A percentile compares a stretch with the other conserved stretches of the same genome.
These are phyloP conservation scores for Meleagris gallopavo DNA, from an alignment of 2,113 vertebrate species.

Conservation along the genomic window DNA sequence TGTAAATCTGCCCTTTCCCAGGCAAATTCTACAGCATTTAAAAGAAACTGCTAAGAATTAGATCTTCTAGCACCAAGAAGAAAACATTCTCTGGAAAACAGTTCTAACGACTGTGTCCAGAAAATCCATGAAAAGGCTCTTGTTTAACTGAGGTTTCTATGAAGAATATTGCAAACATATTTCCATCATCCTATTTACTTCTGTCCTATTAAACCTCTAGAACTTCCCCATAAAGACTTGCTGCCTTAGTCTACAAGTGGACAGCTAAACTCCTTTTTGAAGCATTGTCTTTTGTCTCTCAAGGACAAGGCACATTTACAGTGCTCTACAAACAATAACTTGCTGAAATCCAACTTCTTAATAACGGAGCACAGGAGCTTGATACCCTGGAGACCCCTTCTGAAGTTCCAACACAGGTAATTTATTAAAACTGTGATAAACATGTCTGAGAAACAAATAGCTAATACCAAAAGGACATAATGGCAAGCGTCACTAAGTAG, in stretches of 20 bases:
- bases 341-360: conserved; percentile 26
- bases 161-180: neutral
- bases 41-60: neutral
- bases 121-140: neutral
- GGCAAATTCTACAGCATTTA: neutral
- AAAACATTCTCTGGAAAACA: neutral
- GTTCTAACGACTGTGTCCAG: neutral
- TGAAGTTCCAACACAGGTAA: conserved; percentile 37
- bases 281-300: neutral
- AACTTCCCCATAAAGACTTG: neutral
- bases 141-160: neutral
- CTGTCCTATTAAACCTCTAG: neutral
- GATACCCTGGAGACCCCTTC: conserved; percentile 15
- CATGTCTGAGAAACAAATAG: conserved; percentile 54
- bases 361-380: conserved; percentile 21
- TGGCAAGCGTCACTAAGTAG: conserved; percentile 22
- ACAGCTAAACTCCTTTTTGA: conserved; percentile 25
- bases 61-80: neutral
- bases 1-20: neutral
- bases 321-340: conserved; percentile 29
- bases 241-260: neutral
- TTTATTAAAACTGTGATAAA: conserved; percentile 60
- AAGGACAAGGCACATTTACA: neutral
- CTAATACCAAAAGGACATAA: neutral
- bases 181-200: neutral